Evolutionary conservation across 2,888 invertebrate genomes (phyloP), one percentile per base, ranked within the genome.

Genomic region (Synergus laeviventris): DNA sequence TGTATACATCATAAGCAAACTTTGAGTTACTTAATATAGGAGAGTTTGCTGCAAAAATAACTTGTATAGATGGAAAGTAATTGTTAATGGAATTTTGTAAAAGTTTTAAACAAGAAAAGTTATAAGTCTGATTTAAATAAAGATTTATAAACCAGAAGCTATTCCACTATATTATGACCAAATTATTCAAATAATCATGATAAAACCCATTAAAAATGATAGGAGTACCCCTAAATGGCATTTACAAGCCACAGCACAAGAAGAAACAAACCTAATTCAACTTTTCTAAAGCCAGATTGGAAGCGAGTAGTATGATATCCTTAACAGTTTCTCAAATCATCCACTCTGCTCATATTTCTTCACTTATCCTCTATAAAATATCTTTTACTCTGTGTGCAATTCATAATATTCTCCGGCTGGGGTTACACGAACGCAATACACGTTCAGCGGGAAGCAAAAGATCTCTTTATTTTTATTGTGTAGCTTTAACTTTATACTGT

Each of bases 381-480:
- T 59, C 74, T 59, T 24, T 24, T n/a, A n/a, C 66, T 42, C 42
- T 70, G 61, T 59, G 70, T 49, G 31, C 49, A 54, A 70, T 54
- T 70, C 31, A 70, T 54, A 70, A 70, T 54, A 70, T 70, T 49
- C 70, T 11, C 70, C n/a, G 70, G 31, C 11, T 36, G 49, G 45
- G 49, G 18, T 54, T 54, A 54, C 70, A 70, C 49, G 31, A 16
- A 49, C 70, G n/a, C 18, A 70, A 70, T 70, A 70, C 49, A 70
- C 49, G 70, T 49, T 49, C 24, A 70, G 31, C 45, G 9, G 14
- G n/a, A 18, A 49, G 49, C 70, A 49, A 70, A 54, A 70, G 11
- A 70, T 70, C 70, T 54, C 70, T 70, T 49, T 70, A 70, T 70
- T 70, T 70, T 81, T 79, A 76, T 21, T 78, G 66, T 76, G 76